Evolutionary conservation across 1,140 invertebrate species (phyloP), one percentile per base, ranked within the genome.

Genomic region (Platorchestia sp.): DNA sequence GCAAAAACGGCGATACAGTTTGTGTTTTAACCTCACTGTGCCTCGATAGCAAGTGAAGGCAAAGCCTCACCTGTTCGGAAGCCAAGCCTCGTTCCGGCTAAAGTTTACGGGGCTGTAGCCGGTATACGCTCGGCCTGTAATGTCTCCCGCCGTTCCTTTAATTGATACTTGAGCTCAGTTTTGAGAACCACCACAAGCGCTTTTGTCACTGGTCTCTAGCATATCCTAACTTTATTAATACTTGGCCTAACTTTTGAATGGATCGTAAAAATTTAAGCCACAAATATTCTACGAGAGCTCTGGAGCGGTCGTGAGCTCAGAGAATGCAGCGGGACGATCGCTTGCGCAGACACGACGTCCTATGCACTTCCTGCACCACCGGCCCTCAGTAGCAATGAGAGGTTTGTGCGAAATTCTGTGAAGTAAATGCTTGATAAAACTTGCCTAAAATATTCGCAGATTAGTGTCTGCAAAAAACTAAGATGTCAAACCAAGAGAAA

Each of bases 161-260:
- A 93, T 93, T 93, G 91, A 93, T 93, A 93, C 91, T 93, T 93
- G 91, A 45, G 91, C 91, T 93, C 91, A 93, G 91, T 93, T 93
- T 93, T 93, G 91, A 45, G 91, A 93, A 93, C 91, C 91, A 44
- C 43, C 45, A 44, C 91, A 93, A 93, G 44, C 91, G 91, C 91
- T 93, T 93, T 93, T 93, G 91, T 93, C 43, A 45, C 91, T 93
- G 91, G 40, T 93, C 91, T 93, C 91, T 16, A 93, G 91, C 91
- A 93, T 93, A 93, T 93, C 91, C 44, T 45, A 93, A 93, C 91
- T 93, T 93, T 93, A 93, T 93, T 93, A 93, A 93, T 93, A 93
- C 91, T 93, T 93, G 45, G 43, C 91, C 44, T 93, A 93, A 93
- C 91, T 93, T 93, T 47, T 93, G 91, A 93, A 93, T 93, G 91